A percentile compares a stretch with the other conserved stretches of the same genome.
phyloP scores from a whole-genome alignment of 2,113 vertebrate species.

The Murina feae region DNA sequence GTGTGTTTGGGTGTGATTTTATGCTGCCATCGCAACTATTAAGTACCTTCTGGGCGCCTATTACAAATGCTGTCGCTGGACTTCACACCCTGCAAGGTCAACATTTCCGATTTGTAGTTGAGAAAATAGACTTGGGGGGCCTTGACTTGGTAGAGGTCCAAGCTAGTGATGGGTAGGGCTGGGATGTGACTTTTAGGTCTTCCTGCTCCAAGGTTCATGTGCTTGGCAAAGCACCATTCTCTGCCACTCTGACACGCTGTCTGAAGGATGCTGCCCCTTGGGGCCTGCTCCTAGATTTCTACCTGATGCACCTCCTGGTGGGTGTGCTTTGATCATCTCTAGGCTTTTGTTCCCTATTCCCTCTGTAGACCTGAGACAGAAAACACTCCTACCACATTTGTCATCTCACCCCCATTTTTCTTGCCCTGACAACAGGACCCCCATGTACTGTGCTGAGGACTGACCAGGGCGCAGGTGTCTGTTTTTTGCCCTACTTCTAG shows the following conservation, averaged over 20 bases:
- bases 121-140: not conserved
- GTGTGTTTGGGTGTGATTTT: not conserved
- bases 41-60: not conserved
- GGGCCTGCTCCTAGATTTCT: not conserved
- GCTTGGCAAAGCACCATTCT: not conserved
- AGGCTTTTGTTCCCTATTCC: not conserved
- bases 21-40: not conserved
- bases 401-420: not conserved
- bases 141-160: not conserved
- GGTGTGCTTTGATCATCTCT: not conserved
- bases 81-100: not conserved
- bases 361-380: not conserved
- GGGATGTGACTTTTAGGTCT: not conserved
- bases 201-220: not conserved
- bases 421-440: not conserved
- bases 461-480: not conserved
- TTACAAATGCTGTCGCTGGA: too few relatives aligned
- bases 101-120: not conserved
- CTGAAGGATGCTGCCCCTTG: fast-evolving
- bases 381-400: not conserved
- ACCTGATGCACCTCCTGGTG: not conserved
- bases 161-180: not conserved
- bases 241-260: not conserved
- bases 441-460: fast-evolving
- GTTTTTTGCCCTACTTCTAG: not conserved